Percentiles rank a stretch among this genome's conserved stretches.
Evolutionary conservation across 2,113 vertebrate genomes (phyloP).

Genomic region (Amia ocellicauda): DNA sequence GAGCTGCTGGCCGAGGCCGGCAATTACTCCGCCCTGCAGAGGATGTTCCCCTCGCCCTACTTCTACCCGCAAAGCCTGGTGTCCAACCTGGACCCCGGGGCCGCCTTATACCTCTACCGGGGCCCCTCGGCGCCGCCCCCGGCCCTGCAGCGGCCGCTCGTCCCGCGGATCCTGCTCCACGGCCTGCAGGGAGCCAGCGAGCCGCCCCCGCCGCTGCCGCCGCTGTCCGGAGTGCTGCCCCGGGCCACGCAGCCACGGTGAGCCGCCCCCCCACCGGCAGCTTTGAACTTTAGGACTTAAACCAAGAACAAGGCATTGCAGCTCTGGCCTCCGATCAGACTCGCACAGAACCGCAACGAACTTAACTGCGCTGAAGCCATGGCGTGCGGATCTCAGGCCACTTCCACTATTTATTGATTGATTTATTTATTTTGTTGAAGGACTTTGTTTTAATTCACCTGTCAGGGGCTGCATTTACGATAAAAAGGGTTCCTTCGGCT

Average conservation of each 20-base stretch:
- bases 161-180: conserved; percentile 92
- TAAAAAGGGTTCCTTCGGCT: no score
- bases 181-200: conserved; percentile 87
- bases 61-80: conserved; percentile 95
- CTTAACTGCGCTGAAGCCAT: no score
- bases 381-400: no score
- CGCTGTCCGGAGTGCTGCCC: conserved; percentile 81
- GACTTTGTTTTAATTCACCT: conserved; percentile 57
- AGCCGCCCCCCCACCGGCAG: conserved; percentile 48
- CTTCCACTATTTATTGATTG: no score
- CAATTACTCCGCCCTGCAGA: conserved; percentile 92
- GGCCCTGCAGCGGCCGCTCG: conserved; percentile 85
- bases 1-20: conserved; percentile 93
- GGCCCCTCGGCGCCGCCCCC: conserved; percentile 89
- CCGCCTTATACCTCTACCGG: conserved; percentile 91
- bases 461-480: conserved; percentile 6
- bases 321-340: no score
- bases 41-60: conserved; percentile 96
- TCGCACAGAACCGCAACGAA: conserved; percentile 31
- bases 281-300: conserved; percentile 33
- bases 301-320: conserved; percentile 25
- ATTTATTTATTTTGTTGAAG: conserved; percentile 55
- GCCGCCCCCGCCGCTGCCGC: conserved; percentile 82
- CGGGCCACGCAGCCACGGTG: conserved; percentile 88
- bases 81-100: conserved; percentile 91